Base-by-base conservation (phyloP, 2,888 invertebrate species). In the Aspidapion aeneum region DNA sequence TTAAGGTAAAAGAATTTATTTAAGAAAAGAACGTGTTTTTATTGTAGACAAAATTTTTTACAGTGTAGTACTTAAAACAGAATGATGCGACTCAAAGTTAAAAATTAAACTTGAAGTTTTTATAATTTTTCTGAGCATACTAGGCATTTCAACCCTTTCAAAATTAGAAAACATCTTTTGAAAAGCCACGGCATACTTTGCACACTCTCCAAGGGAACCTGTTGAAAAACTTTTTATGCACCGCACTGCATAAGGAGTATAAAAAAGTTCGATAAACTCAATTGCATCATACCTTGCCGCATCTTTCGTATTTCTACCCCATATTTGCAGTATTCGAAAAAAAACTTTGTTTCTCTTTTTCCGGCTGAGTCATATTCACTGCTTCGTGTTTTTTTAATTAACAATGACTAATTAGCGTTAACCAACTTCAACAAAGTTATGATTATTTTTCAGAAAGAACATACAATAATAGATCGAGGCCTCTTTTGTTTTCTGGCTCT, bases 331-430 rank as follows among this genome's bases (percentile, higher is more conserved):
- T 35, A 35, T 35, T 35, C 12, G n/a, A n/a, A n/a, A n/a, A 35
- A 35, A 35, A 35, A 35, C 35, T 35, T 35, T 35, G 35, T 35
- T 35, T 35, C 35, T 35, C 35, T 35, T 35, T 35, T 35, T 12
- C 35, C 35, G 35, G 35, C 35, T 7, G 12, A 12, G 5, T 35
- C 63, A 62, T 63, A 66, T 63, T 62, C 63, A 66, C 62, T 66
- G 57, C 60, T 61, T 63, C 62, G 57, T 66, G 62, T 68, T 71
- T 73, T 73, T 73, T 74, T 74, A 73, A 74, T 74, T 74, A 74
- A 71, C 72, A 75, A 72, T 72, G 74, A 71, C 75, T 75, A 75
- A 75, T 75, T 75, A 75, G 73, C 70, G 73, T 71, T 67, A 73
- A 73, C 71, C 66, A 70, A 71, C 69, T 73, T 72, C 66, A 69